Evolutionary conservation across 2,797 vertebrate genomes (phyloP), one percentile per base, ranked within the genome.

Genomic region (Tenualosa thibaudeaui): DNA sequence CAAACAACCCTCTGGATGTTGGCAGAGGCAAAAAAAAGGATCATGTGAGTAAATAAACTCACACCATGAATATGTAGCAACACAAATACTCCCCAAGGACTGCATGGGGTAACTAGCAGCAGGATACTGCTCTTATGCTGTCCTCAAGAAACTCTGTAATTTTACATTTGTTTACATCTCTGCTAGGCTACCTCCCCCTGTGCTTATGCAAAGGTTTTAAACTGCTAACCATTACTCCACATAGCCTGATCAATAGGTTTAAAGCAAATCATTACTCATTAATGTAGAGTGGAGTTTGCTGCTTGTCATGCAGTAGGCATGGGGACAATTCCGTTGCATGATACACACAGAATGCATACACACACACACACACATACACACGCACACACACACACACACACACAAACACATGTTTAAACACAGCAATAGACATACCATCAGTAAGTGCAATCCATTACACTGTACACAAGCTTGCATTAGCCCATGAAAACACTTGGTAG

Each of bases 1-100:
- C 71, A 78, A 78, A 78, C 71, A 78, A 46, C 71, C 71, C 71
- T 78, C 71, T 78, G 71, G 71, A 78, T 78, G 71, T 78, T 78
- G 71, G 71, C 71, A 78, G 71, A 78, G 71, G 71, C 71, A 9
- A 46, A 56, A 54, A 54, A 56, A 56, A 56, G 19, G 40, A 78
- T 40, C 40, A 46, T 78, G 71, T 19, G 22, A 78, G 19, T 78
- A 78, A 78, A 78, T 78, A 78, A 78, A 78, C 71, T 78, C 40
- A 46, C 15, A 17, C 40, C 71, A 78, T 78, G 71, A 78, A 78
- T 78, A 78, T 78, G 71, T 46, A 78, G 17, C 17, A 78, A 78
- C 37, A 78, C 37, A 78, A 78, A 78, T 19, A 78, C 37, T 78
- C 71, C 40, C 71, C 19, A 78, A 46, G 71, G 71, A 78, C 37